Base-by-base conservation (phyloP, 2,113 vertebrate genomes). In the Hippocampus barbouri region DNA sequence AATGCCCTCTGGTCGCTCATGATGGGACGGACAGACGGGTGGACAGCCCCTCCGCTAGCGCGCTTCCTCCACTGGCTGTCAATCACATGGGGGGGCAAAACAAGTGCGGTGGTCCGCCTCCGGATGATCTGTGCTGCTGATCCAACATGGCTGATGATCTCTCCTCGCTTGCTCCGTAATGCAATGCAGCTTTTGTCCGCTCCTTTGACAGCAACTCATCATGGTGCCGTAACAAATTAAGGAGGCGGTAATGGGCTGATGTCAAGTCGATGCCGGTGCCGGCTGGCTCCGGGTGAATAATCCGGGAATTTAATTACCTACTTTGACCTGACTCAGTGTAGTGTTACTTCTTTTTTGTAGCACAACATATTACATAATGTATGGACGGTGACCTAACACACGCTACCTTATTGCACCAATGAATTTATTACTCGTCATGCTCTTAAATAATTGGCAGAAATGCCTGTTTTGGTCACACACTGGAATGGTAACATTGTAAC, bases 171-270 rank as follows among this genome's bases (percentile, higher is more conserved):
- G 8, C 62, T 69, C 80, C 81, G 72, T 85, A 86, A 85, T 86
- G 87, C 86, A 86, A 84, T 81, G 83, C 87, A 82, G 84, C 86
- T 86, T 89, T 88, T 87, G 89, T 88, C 86, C 85, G 79, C 86
- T 86, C 85, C 83, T 82, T 77, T 78, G 81, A 85, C 82, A 74
- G 87, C n/a, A 70, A 79, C 54, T 81, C 89, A 87, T 89, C 89
- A 84, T 66, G 76, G 40, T 45, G 63, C 70, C 57, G 51, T 83
- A 85, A 89, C 84, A 84, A 89, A 89, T 90, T 87, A 89, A 86
- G 83, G 87, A 81, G 86, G 80, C 81, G 30, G 83, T 86, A 90
- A 90, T 88, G 86, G 89, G 89, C 83, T 87, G 83, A 84, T 85
- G 89, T 87, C 86, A 88, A 86, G 85, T 88, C 86, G 86, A 88